phyloP scores from a whole-genome alignment of 2,797 vertebrate genomes.

The Pygocentrus nattereri region DNA sequence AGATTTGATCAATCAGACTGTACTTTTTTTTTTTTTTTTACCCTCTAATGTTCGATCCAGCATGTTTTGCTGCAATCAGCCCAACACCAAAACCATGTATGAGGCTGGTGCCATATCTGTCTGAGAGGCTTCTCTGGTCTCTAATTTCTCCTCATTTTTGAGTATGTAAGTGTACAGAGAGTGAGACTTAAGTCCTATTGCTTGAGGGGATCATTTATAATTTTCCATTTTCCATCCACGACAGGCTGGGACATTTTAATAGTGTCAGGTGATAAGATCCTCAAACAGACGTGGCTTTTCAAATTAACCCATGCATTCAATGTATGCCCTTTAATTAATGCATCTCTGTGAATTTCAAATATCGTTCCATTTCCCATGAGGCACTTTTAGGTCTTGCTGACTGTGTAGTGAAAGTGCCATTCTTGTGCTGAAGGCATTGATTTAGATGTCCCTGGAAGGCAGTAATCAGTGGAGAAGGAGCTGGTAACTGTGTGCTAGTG shows the following conservation, averaged over 20 bases:
- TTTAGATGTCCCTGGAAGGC: constrained; percentile 27
- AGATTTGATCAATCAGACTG: too few relatives aligned
- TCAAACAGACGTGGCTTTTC: not conserved
- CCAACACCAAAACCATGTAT: too few relatives aligned
- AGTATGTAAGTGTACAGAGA: too few relatives aligned
- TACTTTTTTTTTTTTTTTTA: too few relatives aligned
- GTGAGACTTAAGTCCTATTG: not conserved
- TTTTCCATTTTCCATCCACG: not conserved
- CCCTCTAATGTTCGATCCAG: too few relatives aligned
- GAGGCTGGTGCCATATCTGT: too few relatives aligned
- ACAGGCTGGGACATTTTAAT: not conserved
- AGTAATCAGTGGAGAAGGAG: constrained; percentile 33
- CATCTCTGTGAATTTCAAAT: constrained; percentile 40
- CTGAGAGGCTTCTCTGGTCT: not conserved
- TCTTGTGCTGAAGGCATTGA: constrained; percentile 15
- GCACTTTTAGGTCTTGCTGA: constrained; percentile 35
- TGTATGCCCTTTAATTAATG: constrained; percentile 43
- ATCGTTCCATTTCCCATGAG: constrained; percentile 38
- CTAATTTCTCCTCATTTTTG: not conserved
- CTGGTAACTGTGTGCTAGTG: not conserved
- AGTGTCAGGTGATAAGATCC: constrained; percentile 15
- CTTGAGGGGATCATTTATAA: not conserved
- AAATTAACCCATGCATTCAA: constrained; percentile 19
- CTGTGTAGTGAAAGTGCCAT: constrained; percentile 28
- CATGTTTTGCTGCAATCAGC: too few relatives aligned